Percentiles rank a stretch among this genome's conserved stretches.
phyloP scores from a whole-genome alignment of 1,140 invertebrate genomes.

The Aricia agestis region DNA sequence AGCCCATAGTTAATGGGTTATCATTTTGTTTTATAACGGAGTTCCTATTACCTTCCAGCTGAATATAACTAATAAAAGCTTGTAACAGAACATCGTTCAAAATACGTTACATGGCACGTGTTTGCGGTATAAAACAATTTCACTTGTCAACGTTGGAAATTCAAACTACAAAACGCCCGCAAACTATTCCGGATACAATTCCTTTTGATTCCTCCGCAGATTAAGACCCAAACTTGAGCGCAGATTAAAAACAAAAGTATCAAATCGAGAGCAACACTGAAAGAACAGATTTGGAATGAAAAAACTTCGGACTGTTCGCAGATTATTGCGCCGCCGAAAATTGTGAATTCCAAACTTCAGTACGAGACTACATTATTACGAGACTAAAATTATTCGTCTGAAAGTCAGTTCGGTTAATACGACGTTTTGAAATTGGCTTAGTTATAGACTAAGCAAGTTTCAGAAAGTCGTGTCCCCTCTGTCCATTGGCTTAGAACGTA shows the following conservation, averaged over 20 bases:
- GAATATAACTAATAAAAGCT: no score
- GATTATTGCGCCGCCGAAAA: background rate
- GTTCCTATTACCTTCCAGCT: no score
- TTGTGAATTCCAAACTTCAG: background rate
- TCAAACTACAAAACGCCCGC: background rate
- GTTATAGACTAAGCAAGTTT: no score
- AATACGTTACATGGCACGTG: background rate
- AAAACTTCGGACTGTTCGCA: background rate
- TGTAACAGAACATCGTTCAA: no score
- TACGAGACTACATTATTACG: background rate
- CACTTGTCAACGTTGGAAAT: background rate
- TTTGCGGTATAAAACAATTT: background rate
- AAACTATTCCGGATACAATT: background rate
- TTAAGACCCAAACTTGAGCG: background rate
- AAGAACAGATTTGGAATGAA: conserved; percentile 1
- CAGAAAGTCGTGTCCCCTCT: no score
- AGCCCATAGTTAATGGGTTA: no score
- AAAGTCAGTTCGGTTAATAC: no score
- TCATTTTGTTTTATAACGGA: no score
- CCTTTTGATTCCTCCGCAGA: background rate
- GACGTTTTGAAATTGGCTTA: no score
- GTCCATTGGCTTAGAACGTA: no score
- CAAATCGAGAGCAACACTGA: background rate
- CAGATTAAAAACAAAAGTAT: conserved; percentile 3
- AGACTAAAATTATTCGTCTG: background rate